A percentile compares a stretch with the other conserved stretches of the same genome.
Evolutionary conservation across 2,113 vertebrate species (phyloP).

Genomic region (Xiphophorus maculatus): DNA sequence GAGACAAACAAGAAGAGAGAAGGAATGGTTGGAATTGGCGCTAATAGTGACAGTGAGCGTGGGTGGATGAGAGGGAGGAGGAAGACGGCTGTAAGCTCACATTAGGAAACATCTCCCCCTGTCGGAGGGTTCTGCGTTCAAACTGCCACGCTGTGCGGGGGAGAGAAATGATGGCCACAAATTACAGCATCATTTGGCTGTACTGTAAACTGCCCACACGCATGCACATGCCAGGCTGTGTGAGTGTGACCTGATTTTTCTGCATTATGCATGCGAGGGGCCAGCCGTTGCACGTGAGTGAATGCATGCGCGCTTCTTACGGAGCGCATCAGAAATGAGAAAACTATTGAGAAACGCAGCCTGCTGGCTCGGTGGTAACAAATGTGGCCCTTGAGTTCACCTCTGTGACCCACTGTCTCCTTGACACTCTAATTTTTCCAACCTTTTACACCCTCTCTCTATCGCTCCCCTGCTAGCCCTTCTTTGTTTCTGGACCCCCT

Average conservation of each 20-base stretch:
- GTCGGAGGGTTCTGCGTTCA: conserved; percentile 65
- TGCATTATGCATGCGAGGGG: conserved; percentile 27
- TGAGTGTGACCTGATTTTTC: conserved; percentile 47
- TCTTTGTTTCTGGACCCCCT: background rate
- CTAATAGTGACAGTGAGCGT: conserved; percentile 73
- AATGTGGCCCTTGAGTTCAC: conserved; percentile 56
- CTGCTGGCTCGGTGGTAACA: conserved; percentile 43
- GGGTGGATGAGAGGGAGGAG: conserved; percentile 59
- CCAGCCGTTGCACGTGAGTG: background rate
- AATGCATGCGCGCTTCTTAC: background rate
- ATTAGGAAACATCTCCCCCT: conserved; percentile 82
- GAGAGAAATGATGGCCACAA: conserved; percentile 46
- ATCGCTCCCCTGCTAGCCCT: background rate
- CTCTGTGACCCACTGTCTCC: conserved; percentile 56
- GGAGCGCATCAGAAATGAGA: conserved; percentile 32
- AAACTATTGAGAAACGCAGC: conserved; percentile 28
- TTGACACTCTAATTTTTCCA: conserved; percentile 23
- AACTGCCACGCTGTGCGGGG: conserved; percentile 28
- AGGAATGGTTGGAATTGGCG: conserved; percentile 65
- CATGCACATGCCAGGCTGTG: background rate
- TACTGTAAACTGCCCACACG: conserved; percentile 36
- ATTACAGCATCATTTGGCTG: conserved; percentile 60
- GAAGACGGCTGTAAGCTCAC: conserved; percentile 57
- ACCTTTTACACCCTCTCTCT: conserved; percentile 32
- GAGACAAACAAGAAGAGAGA: conserved; percentile 73